These are phyloP conservation scores for Thunnus thynnus DNA, from an alignment of 2,113 vertebrate species.

Conservation along the genomic window DNA sequence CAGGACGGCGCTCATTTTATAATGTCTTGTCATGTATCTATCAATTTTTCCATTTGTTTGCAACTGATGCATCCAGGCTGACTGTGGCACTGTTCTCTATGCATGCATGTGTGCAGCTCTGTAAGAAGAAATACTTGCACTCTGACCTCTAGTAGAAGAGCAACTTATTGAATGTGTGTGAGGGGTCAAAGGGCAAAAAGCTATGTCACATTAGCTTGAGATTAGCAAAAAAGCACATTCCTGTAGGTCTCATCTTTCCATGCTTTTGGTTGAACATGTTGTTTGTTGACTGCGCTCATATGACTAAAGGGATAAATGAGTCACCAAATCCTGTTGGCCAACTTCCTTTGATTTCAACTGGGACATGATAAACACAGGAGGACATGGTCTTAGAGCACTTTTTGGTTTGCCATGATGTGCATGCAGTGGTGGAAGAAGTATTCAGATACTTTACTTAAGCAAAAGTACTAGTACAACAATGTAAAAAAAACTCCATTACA, in stretches of 20 bases:
- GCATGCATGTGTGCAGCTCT: not conserved
- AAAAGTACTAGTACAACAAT: too few species aligned
- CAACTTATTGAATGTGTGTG: not conserved
- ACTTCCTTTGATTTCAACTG: conserved; percentile 24
- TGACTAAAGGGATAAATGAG: not conserved
- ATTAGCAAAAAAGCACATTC: not conserved
- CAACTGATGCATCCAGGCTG: too few species aligned
- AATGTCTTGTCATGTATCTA: too few species aligned
- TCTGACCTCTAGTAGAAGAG: not conserved
- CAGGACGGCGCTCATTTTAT: too few species aligned
- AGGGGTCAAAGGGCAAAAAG: not conserved
- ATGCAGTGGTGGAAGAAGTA: too few species aligned
- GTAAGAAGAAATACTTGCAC: too few species aligned
- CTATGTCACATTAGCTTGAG: not conserved
- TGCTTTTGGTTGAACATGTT: not conserved
- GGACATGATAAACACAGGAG: too few species aligned
- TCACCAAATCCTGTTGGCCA: conserved; percentile 23
- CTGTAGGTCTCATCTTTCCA: not conserved
- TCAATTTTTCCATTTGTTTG: too few species aligned
- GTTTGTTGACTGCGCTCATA: not conserved
- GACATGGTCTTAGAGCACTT: not conserved
- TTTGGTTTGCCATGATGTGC: not conserved
- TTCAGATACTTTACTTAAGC: too few species aligned
- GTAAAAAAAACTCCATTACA: too few species aligned
- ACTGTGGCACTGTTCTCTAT: too few species aligned